A percentile compares a stretch with the other conserved stretches of the same genome.
These are phyloP conservation scores for Lepus townsendii DNA, from an alignment of 2,797 vertebrate species.

Conservation along the genomic window DNA sequence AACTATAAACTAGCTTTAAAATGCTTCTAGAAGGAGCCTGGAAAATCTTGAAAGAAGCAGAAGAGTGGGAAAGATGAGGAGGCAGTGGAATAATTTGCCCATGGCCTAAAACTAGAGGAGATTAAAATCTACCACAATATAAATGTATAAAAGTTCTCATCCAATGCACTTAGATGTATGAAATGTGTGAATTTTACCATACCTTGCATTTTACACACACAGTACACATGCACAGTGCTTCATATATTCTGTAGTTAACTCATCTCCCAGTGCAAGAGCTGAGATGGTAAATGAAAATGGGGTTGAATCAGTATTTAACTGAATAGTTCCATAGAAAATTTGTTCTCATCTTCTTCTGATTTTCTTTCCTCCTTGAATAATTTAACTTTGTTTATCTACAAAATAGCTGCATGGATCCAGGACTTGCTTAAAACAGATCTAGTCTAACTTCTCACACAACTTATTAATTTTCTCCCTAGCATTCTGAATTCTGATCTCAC, in stretches of 20 bases:
- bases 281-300: background rate
- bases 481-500: constrained; percentile 8
- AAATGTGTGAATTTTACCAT: background rate
- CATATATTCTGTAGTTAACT: background rate
- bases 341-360: background rate
- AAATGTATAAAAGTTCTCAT: constrained; percentile 17
- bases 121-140: constrained; percentile 57
- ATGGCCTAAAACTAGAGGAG: constrained; percentile 55
- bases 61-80: background rate
- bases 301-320: background rate
- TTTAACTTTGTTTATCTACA: background rate
- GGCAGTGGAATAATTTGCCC: constrained; percentile 12
- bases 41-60: constrained; percentile 55
- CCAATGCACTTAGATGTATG: background rate
- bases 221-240: background rate
- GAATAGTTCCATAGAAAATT: background rate
- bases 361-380: constrained; percentile 41
- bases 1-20: constrained; percentile 62
- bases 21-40: constrained; percentile 5
- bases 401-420: background rate
- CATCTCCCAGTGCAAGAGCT: background rate
- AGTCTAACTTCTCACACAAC: background rate
- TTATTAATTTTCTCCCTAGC: constrained; percentile 5
- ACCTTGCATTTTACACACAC: constrained; percentile 10
- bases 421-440: background rate